Base-by-base conservation (phyloP, 2,888 invertebrate species). In the Boloria euphrosyne region DNA sequence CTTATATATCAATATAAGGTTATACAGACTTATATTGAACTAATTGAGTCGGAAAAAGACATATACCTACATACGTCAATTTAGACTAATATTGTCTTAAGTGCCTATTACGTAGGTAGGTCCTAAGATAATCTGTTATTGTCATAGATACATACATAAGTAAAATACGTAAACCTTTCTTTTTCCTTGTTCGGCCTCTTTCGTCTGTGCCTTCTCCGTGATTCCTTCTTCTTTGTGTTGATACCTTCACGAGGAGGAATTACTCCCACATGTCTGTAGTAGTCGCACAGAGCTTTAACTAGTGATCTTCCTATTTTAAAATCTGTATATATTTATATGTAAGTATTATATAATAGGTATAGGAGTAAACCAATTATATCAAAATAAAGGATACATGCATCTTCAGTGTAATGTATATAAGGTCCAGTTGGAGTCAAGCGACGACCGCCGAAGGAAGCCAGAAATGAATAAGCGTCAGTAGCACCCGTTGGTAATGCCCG, bases 381-480 rank as follows among this genome's bases (percentile, higher is more conserved):
- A 66, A 53, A 38, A 38, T 38, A 43, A 82, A 96, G 96, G 97
- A 97, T 97, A 98, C 98, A 99, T 74, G 96, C 96, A 77, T 98
- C 98, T 93, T 98, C 98, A 49, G 97, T 98, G 83, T 98, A 99
- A 44, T 97, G 96, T 65, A 97, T 93, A 66, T 96, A 93, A 1
- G 94, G 95, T 62, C 96, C 93, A 4, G 94, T 93, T 55, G 95
- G 94, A 61, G 95, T 94, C 16, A 95, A 87, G 78, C 94, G 94
- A 78, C 97, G 96, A n/a, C 98, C 98, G 76, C 96, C 97, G 92
- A 98, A 95, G 13, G 98, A 98, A 0, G 97, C 97, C 81, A 98
- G 95, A 75, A 98, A 87, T 0, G 97, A 96, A 88, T 98, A 99
- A 65, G 97, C 96, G 85, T 98, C 92, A 1, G 84, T 78, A 50